Evolutionary conservation across 2,113 vertebrate genomes (phyloP), one percentile per base, ranked within the genome.

Genomic region (Pollachius pollachius): DNA sequence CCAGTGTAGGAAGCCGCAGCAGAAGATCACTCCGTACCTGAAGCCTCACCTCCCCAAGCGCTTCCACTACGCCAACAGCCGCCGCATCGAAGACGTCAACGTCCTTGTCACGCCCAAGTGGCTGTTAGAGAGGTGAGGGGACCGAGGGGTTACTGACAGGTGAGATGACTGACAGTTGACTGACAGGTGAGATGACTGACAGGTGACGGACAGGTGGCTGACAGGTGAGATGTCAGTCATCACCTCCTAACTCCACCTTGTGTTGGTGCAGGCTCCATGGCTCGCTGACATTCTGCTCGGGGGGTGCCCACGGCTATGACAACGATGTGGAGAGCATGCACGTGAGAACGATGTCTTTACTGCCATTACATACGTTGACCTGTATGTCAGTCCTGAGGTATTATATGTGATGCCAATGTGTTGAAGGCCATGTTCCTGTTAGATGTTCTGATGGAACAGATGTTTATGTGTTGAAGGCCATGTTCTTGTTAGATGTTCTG

Each of bases 271-370:
- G 30, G 23, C 0, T 2, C 23, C 23, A 2, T 0, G 85, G 86
- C 1, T 90, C 92, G 5, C 67, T 90, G 13, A 75, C 25, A 0
- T 91, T 89, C 78, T 94, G 93, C 37, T 68, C 83, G 0, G 91
- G 91, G 1, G 92, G 92, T 0, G 56, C 68, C 37, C 93, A 94
- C 2, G 92, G 93, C 65, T 94, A 91, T 2, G 93, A 94, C 72
- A 94, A 94, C 15, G 91, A 94, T 9, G 78, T 18, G 1, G 80
- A 77, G 34, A 92, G 86, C 78, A 94, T 94, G 93, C 89, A 91
- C 12, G 93, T 93, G 68, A 86, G 89, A 7, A 18, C 1, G 41
- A 48, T 12, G 41, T 48, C 41, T 11, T 48, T 48, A 12, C 37
- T 48, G 41, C 12, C 37, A 1, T 41, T 41, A 41, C 37, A 41